Conservation (phyloP, 2,797 vertebrate species). For the Anguilla obscura region DNA sequence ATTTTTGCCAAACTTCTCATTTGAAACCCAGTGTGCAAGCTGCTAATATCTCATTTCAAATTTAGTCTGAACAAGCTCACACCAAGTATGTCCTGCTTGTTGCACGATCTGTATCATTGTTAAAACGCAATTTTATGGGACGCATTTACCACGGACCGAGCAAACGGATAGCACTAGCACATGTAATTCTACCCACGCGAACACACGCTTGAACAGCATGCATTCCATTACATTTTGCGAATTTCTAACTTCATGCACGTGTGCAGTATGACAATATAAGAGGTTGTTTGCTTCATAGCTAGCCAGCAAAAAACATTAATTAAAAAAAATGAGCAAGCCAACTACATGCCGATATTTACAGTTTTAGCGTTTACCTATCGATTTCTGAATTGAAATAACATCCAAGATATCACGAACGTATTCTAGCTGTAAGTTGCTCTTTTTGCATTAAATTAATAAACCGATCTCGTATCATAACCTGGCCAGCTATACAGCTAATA, state of each 20-base stretch:
- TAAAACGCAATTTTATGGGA: neutral
- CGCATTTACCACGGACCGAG: neutral
- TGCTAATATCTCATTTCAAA: neutral
- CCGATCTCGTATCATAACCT: neutral
- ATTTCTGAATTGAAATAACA: neutral
- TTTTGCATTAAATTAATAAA: constrained; percentile 5
- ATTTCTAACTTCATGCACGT: neutral
- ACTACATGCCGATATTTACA: neutral
- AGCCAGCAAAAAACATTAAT: neutral
- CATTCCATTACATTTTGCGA: neutral
- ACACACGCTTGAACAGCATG: neutral
- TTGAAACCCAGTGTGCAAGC: neutral
- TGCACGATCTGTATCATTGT: neutral
- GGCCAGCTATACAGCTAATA: neutral
- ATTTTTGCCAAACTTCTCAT: neutral
- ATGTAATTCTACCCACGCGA: neutral
- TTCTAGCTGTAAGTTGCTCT: constrained; percentile 1
- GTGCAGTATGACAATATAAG: neutral
- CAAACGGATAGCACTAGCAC: neutral
- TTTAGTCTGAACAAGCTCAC: neutral
- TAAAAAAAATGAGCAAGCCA: neutral
- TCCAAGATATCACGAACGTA: neutral
- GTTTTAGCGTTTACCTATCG: neutral
- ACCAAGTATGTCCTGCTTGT: neutral
- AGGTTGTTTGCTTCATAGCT: neutral